phyloP scores from a whole-genome alignment of 2,888 invertebrate genomes.

The Kryphioiulus occultus region DNA sequence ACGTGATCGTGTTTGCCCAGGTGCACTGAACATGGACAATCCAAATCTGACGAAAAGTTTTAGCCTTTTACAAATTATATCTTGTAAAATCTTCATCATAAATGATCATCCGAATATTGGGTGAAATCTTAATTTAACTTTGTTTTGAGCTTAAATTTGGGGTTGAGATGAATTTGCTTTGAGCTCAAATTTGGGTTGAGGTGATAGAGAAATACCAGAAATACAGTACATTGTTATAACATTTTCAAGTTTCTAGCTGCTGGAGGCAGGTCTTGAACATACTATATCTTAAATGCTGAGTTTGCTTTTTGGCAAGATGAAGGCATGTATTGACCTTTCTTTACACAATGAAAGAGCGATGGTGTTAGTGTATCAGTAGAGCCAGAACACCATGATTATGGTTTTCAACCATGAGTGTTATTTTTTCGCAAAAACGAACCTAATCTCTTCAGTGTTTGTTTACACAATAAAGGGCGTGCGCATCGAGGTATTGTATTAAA shows the following conservation, averaged over 20 bases:
- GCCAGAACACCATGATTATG: neutral
- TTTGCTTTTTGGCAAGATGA: neutral
- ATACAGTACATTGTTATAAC: too few relatives aligned
- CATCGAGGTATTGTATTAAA: neutral
- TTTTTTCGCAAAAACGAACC: neutral
- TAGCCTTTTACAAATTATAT: too few relatives aligned
- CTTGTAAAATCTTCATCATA: too few relatives aligned
- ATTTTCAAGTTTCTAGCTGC: neutral
- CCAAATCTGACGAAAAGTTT: too few relatives aligned
- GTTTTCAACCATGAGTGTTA: neutral
- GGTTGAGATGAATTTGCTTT: too few relatives aligned
- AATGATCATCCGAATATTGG: too few relatives aligned
- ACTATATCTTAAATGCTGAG: neutral
- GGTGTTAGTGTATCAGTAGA: conserved; percentile 19
- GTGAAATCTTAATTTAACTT: too few relatives aligned
- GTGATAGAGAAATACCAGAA: too few relatives aligned
- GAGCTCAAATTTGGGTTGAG: too few relatives aligned
- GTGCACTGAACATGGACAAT: neutral
- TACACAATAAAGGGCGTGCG: neutral
- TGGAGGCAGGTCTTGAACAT: neutral
- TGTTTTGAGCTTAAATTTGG: too few relatives aligned
- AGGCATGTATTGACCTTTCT: neutral
- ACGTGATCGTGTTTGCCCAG: conserved; percentile 3
- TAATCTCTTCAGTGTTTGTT: neutral
- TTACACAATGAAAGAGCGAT: neutral